These are phyloP conservation scores for Dipodomys stephensi DNA, from an alignment of 2,113 vertebrate genomes.

Conservation along the genomic window DNA sequence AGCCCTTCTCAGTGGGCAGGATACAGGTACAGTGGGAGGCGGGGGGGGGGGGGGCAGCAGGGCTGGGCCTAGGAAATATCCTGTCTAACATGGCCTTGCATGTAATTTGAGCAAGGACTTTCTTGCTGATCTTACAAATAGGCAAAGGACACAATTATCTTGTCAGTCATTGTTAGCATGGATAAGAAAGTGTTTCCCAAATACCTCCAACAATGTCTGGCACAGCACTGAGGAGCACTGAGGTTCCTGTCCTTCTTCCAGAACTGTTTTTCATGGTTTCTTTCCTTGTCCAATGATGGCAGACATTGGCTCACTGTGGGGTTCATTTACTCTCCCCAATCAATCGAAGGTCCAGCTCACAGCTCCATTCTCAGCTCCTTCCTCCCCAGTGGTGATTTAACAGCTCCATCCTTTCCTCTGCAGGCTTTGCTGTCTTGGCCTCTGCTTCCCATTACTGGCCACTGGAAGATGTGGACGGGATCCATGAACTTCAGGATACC, in stretches of 20 bases:
- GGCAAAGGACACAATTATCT: too few relatives aligned
- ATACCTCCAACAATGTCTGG: accelerated
- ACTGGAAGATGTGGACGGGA: slow-evolving; percentile 93
- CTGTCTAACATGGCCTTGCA: too few relatives aligned
- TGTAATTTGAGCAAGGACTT: background rate
- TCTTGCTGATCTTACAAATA: background rate
- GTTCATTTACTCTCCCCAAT: background rate
- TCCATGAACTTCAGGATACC: slow-evolving; percentile 91
- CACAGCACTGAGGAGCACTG: too few relatives aligned
- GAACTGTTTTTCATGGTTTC: background rate
- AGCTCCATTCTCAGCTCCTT: background rate
- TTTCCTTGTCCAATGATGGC: background rate
- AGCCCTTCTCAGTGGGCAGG: background rate
- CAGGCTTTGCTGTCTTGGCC: slow-evolving; percentile 94
- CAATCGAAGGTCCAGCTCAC: background rate
- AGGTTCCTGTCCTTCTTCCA: background rate
- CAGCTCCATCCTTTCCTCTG: background rate
- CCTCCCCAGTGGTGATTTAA: background rate
- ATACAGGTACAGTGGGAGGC: background rate
- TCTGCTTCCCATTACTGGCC: slow-evolving; percentile 98
- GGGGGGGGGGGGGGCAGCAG: background rate
- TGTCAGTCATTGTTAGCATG: background rate
- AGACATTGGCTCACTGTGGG: too few relatives aligned
- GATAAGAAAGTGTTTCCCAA: background rate
- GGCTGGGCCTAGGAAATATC: background rate